Evolutionary conservation across 2,888 invertebrate genomes (phyloP).

Genomic region (Pollenia griseotomentosa): DNA sequence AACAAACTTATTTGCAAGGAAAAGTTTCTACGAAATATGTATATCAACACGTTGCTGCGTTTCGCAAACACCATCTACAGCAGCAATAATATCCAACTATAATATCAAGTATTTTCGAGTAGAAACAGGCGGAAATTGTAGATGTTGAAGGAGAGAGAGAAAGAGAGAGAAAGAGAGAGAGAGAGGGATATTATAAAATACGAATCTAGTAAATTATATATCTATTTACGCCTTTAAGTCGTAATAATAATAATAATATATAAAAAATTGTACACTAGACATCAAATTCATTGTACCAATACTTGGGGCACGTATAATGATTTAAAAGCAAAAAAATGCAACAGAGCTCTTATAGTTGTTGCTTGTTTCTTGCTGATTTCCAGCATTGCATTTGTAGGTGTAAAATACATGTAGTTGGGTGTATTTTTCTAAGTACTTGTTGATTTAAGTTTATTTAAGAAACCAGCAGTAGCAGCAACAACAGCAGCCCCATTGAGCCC

Average conservation of each 20-base stretch:
- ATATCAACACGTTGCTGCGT: slow-evolving; percentile 66
- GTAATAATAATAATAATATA: slow-evolving; percentile 50
- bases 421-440: slow-evolving; percentile 27
- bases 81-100: slow-evolving; percentile 3
- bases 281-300: slow-evolving; percentile 28
- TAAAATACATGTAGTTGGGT: slow-evolving; percentile 24
- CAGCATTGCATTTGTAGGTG: slow-evolving; percentile 25
- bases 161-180: neutral
- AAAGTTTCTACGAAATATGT: slow-evolving; percentile 28
- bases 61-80: neutral
- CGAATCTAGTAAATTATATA: slow-evolving; percentile 19
- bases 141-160: neutral
- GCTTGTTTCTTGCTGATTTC: neutral
- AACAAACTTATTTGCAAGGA: slow-evolving; percentile 8
- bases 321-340: slow-evolving; percentile 25
- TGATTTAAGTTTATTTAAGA: slow-evolving; percentile 40
- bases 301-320: slow-evolving; percentile 45
- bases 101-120: slow-evolving; percentile 33
- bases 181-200: too few species aligned
- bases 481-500: slow-evolving; percentile 1
- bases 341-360: slow-evolving; percentile 1
- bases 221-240: slow-evolving; percentile 53
- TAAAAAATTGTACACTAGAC: slow-evolving; percentile 25
- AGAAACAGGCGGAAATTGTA: slow-evolving; percentile 59
- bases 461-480: slow-evolving; percentile 19